These are phyloP conservation scores for Anodontia alba DNA, from an alignment of 2,888 invertebrate species.

Conservation along the genomic window DNA sequence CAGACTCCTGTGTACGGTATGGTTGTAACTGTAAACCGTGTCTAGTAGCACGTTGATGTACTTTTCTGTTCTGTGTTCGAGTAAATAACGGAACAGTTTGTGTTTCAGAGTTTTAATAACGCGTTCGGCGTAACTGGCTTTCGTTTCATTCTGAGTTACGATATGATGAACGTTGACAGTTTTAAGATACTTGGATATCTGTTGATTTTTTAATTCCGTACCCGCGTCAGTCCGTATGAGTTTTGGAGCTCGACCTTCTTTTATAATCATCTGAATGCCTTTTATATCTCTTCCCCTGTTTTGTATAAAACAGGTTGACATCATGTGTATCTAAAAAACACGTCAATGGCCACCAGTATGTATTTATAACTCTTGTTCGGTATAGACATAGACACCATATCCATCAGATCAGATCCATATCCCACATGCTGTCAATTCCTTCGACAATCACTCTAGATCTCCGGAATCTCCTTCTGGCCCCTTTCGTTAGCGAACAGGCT, in stretches of 20 bases:
- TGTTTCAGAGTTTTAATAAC: constrained; percentile 30
- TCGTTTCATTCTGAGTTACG: constrained; percentile 38
- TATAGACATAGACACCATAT: not conserved
- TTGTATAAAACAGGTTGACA: not conserved
- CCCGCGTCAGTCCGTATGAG: constrained; percentile 27
- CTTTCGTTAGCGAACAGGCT: not conserved
- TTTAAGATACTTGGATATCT: constrained; percentile 26
- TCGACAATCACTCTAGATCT: not conserved
- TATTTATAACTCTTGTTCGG: not conserved
- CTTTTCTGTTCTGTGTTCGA: constrained; percentile 8
- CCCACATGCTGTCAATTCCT: not conserved
- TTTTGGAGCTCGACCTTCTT: constrained; percentile 18
- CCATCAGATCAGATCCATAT: not conserved
- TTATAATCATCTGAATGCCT: not conserved
- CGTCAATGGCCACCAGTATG: not conserved
- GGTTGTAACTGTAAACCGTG: constrained; percentile 26
- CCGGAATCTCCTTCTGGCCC: not conserved
- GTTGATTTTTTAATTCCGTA: constrained; percentile 33
- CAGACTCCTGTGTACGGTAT: constrained; percentile 28
- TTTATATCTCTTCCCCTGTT: not conserved
- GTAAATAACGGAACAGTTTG: constrained; percentile 35
- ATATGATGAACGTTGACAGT: constrained; percentile 13
- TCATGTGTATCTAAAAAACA: not conserved
- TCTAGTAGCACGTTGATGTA: constrained; percentile 23
- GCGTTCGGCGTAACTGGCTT: constrained; percentile 32